phyloP scores from a whole-genome alignment of 2,797 vertebrate species.

The Leuciscus waleckii region DNA sequence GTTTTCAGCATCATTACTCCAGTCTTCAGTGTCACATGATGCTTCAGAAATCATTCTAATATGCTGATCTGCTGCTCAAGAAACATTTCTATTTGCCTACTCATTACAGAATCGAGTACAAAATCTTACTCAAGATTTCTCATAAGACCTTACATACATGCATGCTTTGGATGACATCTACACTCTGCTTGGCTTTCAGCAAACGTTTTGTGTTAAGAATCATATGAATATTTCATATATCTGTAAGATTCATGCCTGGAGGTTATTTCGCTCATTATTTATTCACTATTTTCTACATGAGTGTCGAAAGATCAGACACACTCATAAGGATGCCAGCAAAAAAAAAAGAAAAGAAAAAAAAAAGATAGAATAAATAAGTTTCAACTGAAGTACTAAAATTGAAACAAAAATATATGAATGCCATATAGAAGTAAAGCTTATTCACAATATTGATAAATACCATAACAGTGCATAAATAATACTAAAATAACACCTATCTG shows the following conservation, averaged over 20 bases:
- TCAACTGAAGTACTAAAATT: background rate
- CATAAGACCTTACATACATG: constrained; percentile 52
- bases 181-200: constrained; percentile 67
- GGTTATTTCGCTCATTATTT: constrained; percentile 69
- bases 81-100: background rate
- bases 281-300: constrained; percentile 66
- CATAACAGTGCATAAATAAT: background rate
- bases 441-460: background rate
- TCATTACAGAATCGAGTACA: too few species aligned
- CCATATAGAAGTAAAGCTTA: background rate
- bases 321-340: constrained; percentile 41
- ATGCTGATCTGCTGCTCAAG: background rate
- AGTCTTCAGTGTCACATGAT: background rate
- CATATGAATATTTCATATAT: constrained; percentile 69
- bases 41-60: background rate
- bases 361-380: background rate
- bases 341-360: background rate
- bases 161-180: constrained; percentile 59
- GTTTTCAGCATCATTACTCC: background rate
- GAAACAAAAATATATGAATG: background rate
- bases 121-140: constrained; percentile 15
- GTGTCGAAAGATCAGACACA: constrained; percentile 71
- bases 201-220: constrained; percentile 62
- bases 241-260: constrained; percentile 69
- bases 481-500: background rate